Conservation (phyloP, 2,113 vertebrate species). For the Prunella himalayana region DNA sequence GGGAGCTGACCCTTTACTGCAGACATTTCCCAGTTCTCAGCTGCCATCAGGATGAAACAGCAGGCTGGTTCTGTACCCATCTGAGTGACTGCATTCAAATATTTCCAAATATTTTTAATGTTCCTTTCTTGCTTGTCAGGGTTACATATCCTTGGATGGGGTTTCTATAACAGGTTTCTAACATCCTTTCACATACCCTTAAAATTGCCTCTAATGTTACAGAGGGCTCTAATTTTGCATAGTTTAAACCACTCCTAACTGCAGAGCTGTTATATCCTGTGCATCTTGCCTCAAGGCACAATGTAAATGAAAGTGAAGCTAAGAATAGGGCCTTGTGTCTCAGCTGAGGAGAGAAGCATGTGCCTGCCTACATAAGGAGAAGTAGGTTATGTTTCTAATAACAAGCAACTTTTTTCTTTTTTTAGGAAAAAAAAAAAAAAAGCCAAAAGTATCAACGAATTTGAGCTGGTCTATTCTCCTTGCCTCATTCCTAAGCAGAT, state of each 20-base stretch:
- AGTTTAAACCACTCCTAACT: not conserved
- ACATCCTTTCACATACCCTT: not conserved
- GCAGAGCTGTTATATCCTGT: conserved; percentile 33
- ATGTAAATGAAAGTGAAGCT: conserved; percentile 42
- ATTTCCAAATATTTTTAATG: not conserved
- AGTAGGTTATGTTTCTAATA: conserved; percentile 50
- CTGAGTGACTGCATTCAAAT: not conserved
- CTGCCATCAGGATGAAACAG: not conserved
- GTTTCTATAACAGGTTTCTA: not conserved
- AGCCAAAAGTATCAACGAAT: conserved; percentile 36
- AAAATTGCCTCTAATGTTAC: not conserved
- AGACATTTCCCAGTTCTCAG: not conserved
- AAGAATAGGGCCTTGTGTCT: conserved; percentile 54
- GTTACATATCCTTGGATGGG: not conserved
- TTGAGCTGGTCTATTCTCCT: conserved; percentile 42
- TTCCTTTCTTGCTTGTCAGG: not conserved
- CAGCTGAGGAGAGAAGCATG: conserved; percentile 19
- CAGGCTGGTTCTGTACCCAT: not conserved
- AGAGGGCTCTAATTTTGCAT: conserved; percentile 17
- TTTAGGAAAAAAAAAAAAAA: conserved; percentile 26
- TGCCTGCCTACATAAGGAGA: conserved; percentile 65
- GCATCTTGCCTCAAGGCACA: conserved; percentile 33
- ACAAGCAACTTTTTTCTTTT: conserved; percentile 10
- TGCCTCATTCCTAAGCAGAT: conserved; percentile 53
- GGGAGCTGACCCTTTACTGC: not conserved